phyloP scores from a whole-genome alignment of 2,888 invertebrate species.

The Noctua fimbriata region DNA sequence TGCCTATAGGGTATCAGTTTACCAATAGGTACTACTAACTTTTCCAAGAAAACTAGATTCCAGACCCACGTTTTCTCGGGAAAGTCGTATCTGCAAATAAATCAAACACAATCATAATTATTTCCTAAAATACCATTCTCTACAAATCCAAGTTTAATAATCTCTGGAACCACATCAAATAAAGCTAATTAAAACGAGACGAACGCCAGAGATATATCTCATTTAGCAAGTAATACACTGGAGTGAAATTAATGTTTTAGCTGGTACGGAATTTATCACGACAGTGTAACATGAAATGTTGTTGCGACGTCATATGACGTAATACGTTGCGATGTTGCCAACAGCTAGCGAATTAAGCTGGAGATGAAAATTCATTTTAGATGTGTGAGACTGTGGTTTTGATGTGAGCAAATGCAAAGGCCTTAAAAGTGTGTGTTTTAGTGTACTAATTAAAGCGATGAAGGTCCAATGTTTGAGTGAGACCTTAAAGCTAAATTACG shows the following conservation, averaged over 20 bases:
- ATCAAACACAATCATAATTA: neutral
- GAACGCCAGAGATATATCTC: constrained; percentile 56
- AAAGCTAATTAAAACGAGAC: constrained; percentile 60
- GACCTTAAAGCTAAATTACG: too few species aligned
- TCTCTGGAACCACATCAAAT: constrained; percentile 22
- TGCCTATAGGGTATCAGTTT: too few species aligned
- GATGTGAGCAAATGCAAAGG: neutral
- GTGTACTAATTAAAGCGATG: neutral
- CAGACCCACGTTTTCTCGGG: neutral
- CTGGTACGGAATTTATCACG: constrained; percentile 62
- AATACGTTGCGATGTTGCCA: constrained; percentile 62
- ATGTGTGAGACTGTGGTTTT: constrained; percentile 25
- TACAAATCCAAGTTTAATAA: constrained; percentile 26
- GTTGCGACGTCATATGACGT: constrained; percentile 64
- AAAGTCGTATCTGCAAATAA: neutral
- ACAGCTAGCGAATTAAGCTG: constrained; percentile 65
- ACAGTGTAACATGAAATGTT: constrained; percentile 48
- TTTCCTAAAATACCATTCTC: neutral
- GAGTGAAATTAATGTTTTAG: constrained; percentile 70
- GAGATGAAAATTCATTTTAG: constrained; percentile 60
- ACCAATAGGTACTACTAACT: too few species aligned
- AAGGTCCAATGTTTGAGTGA: neutral
- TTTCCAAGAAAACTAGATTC: neutral
- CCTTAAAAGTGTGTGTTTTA: neutral
- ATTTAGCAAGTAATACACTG: constrained; percentile 64